Evolutionary conservation across 2,113 vertebrate genomes (phyloP).

Genomic region (human): GRCh38 chr9:119563501-119564000

Average conservation of each 20-base stretch:
- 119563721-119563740: not conserved
- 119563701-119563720: not conserved
- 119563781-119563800: not conserved
- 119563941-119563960: not conserved
- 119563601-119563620: not conserved
- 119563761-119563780: not conserved
- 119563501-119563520: not conserved
- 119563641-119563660: not conserved
- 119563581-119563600: not conserved
- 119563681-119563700: not conserved
- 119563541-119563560: not conserved
- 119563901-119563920: not conserved
- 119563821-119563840: not conserved
- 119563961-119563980: not conserved
- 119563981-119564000: not conserved
- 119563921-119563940: not conserved
- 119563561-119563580: too few relatives aligned
- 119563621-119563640: not conserved
- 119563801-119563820: not conserved
- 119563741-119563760: not conserved
- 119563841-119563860: not conserved
- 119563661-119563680: not conserved
- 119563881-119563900: conserved; percentile 20
- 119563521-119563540: not conserved
- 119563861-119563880: not conserved